Conservation (phyloP, 2,113 vertebrate genomes). For the Sialia sialis region DNA sequence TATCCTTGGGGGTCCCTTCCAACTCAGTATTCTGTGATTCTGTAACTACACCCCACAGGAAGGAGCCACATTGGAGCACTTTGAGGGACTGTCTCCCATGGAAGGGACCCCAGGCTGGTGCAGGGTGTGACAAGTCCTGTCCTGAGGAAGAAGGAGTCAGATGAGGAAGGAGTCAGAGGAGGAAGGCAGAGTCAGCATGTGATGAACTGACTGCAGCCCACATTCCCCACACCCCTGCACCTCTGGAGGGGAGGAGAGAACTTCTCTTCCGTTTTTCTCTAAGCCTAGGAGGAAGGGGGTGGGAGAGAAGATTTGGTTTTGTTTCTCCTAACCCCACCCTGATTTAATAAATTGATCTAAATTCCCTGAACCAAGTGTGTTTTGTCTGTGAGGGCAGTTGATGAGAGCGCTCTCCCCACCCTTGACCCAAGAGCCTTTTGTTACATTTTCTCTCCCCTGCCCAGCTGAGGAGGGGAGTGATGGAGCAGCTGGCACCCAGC, state of each 20-base stretch:
- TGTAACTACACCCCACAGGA: background rate
- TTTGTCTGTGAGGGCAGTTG: background rate
- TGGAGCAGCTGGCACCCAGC: background rate
- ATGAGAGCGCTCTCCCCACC: background rate
- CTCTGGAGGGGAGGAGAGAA: background rate
- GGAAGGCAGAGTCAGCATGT: background rate
- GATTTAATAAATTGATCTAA: background rate
- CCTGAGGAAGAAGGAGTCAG: background rate
- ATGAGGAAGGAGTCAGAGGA: background rate
- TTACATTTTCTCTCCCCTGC: background rate
- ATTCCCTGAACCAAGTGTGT: background rate
- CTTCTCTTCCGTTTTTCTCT: background rate
- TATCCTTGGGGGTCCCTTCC: too few species aligned
- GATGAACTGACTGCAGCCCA: background rate
- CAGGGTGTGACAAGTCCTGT: background rate
- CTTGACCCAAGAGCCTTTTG: rapidly evolving
- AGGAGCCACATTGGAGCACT: background rate
- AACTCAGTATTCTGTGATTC: background rate
- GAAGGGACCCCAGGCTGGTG: background rate
- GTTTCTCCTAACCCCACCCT: background rate
- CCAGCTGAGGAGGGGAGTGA: background rate
- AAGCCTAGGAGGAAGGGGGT: background rate
- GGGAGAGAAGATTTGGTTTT: background rate
- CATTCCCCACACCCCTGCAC: rapidly evolving
- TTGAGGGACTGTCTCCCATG: background rate